phyloP scores from a whole-genome alignment of 92 coral and sea anemone genomes.

The Epizoanthus stellaris region DNA sequence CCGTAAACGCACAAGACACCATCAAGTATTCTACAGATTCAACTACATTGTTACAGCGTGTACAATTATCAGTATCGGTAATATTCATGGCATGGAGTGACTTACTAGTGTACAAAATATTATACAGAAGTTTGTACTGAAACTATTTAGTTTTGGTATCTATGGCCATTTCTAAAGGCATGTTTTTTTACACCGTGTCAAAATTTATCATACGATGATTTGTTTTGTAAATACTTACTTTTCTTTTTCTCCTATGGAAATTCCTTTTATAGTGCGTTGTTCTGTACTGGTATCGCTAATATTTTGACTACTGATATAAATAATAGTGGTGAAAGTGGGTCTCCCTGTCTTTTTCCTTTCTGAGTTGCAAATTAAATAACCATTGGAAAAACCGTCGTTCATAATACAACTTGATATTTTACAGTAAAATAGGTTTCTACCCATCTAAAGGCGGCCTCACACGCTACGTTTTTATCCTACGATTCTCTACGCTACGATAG shows the following conservation, averaged over 20 bases:
- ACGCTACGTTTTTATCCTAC: too few relatives aligned
- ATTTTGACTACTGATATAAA: constrained; percentile 32
- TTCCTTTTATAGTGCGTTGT: constrained; percentile 31
- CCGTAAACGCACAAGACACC: too few relatives aligned
- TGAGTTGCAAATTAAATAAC: too few relatives aligned
- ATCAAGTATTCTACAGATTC: not conserved
- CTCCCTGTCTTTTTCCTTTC: constrained; percentile 39
- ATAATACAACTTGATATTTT: constrained; percentile 12
- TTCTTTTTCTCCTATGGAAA: constrained; percentile 6
- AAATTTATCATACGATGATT: too few relatives aligned
- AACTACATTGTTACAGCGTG: not conserved
- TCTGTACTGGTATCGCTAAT: constrained; percentile 26
- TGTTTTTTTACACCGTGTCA: too few relatives aligned
- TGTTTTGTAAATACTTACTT: constrained; percentile 6
- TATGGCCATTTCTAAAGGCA: not conserved
- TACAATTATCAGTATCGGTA: not conserved
- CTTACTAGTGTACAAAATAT: not conserved
- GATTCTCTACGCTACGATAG: too few relatives aligned
- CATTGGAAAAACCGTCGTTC: too few relatives aligned
- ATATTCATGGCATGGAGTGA: too few relatives aligned
- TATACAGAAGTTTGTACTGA: not conserved
- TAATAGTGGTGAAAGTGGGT: constrained; percentile 41
- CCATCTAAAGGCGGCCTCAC: too few relatives aligned
- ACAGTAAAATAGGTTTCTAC: not conserved
- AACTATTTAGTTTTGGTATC: not conserved